phyloP scores from a whole-genome alignment of 2,113 vertebrate species.

The Hippocampus barbouri region DNA sequence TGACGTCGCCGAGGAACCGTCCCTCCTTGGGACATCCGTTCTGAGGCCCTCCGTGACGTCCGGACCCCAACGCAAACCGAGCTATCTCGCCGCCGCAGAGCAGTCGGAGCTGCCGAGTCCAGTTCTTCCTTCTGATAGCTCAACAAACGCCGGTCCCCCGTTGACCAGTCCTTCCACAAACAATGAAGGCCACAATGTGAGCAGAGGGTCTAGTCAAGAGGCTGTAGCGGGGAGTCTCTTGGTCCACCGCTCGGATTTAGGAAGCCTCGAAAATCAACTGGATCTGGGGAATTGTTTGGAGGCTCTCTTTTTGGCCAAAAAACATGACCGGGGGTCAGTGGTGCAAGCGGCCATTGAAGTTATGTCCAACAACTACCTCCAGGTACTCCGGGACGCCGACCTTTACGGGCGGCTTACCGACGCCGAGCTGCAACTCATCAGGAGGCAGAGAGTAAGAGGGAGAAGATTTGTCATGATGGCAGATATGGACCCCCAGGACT shows the following conservation, averaged over 20 bases:
- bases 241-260: slow-evolving; percentile 56
- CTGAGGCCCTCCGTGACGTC: slow-evolving; percentile 35
- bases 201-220: slow-evolving; percentile 28
- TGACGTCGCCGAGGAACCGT: slow-evolving; percentile 38
- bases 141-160: not conserved
- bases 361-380: slow-evolving; percentile 90
- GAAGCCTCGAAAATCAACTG: slow-evolving; percentile 63
- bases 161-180: slow-evolving; percentile 21
- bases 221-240: slow-evolving; percentile 54
- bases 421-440: slow-evolving; percentile 79
- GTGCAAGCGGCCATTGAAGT: slow-evolving; percentile 77
- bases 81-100: slow-evolving; percentile 71
- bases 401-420: slow-evolving; percentile 79
- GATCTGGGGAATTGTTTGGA: slow-evolving; percentile 87
- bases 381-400: slow-evolving; percentile 78
- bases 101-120: slow-evolving; percentile 60
- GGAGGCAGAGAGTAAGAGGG: slow-evolving; percentile 71
- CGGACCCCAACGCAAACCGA: slow-evolving; percentile 68
- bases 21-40: slow-evolving; percentile 18
- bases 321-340: slow-evolving; percentile 59
- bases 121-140: not conserved
- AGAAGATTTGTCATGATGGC: slow-evolving; percentile 73
- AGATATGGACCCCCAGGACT: slow-evolving; percentile 73
- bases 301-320: slow-evolving; percentile 77
- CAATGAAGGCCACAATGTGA: slow-evolving; percentile 3